Percentiles rank a stretch among this genome's conserved stretches.
phyloP scores from a whole-genome alignment of 2,113 vertebrate species.

The Columbina picui region DNA sequence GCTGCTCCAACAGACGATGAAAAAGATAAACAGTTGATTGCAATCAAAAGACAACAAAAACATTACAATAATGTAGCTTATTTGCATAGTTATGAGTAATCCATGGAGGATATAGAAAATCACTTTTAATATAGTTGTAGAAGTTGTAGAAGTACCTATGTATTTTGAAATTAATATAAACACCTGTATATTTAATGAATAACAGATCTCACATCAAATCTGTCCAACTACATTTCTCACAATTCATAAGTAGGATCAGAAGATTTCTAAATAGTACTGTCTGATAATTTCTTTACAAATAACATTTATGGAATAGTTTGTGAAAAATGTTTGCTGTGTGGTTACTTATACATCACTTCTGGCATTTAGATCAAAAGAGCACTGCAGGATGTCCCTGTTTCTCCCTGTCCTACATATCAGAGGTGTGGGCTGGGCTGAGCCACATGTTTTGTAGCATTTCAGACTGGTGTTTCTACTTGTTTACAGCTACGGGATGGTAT shows the following conservation, averaged over 20 bases:
- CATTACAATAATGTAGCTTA: background rate
- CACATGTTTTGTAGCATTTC: background rate
- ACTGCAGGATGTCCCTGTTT: background rate
- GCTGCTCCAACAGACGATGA: background rate
- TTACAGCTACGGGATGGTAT: background rate
- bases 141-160: background rate
- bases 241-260: background rate
- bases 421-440: background rate
- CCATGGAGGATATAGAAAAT: background rate
- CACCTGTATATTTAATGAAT: background rate
- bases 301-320: background rate
- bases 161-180: background rate
- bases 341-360: background rate
- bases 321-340: background rate
- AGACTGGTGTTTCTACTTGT: background rate
- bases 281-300: background rate
- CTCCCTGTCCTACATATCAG: rapidly evolving
- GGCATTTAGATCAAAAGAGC: background rate
- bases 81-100: background rate
- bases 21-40: constrained; percentile 10
- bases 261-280: background rate
- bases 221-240: background rate
- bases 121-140: background rate
- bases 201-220: background rate
- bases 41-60: constrained; percentile 34